Evolutionary conservation across 2,113 vertebrate genomes (phyloP).

Genomic region (Octodon degus): DNA sequence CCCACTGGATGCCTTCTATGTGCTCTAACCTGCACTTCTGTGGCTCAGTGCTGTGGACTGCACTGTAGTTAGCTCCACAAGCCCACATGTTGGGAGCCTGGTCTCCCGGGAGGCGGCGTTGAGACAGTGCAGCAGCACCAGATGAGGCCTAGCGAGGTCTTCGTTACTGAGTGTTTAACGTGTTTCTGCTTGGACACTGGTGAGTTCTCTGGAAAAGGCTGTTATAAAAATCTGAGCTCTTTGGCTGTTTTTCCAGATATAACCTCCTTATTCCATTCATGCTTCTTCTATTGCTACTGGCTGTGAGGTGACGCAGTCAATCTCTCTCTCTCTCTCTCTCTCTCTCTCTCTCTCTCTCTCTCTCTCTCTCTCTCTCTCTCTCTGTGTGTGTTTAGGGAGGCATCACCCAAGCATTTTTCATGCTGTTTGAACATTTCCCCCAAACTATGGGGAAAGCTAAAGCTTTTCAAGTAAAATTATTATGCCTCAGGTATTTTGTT

Average conservation of each 20-base stretch:
- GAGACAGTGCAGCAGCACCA: no score
- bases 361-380: no score
- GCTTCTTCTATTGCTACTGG: neutral
- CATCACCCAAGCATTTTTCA: neutral
- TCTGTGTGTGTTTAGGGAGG: neutral
- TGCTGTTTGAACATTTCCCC: neutral
- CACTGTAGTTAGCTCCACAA: neutral
- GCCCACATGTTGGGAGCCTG: no score
- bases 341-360: no score
- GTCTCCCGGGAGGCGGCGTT: neutral
- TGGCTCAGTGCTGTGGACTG: no score
- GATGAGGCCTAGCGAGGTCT: neutral
- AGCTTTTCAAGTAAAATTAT: neutral
- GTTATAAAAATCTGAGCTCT: neutral
- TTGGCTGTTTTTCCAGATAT: neutral
- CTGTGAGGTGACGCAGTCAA: neutral
- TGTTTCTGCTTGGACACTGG: neutral
- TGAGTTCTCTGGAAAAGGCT: neutral
- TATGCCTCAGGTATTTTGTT: neutral
- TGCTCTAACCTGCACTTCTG: neutral
- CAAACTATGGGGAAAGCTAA: neutral
- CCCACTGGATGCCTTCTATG: neutral
- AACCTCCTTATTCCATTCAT: no score
- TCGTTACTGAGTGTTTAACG: neutral
- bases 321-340: no score